phyloP scores from a whole-genome alignment of 2,797 vertebrate species.

The Galaxias olidus region DNA sequence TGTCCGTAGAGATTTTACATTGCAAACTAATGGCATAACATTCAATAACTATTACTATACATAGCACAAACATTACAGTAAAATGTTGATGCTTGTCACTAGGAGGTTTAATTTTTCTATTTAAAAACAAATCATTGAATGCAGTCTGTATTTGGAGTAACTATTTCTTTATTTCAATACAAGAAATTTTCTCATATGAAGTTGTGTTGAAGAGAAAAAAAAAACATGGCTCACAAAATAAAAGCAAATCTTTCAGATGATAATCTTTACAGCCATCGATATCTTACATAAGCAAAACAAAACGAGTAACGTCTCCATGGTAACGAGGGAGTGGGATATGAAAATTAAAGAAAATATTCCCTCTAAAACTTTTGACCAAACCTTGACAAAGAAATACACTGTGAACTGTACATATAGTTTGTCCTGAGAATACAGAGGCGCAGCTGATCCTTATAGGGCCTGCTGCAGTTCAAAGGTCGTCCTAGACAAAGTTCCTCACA shows the following conservation, averaged over 20 bases:
- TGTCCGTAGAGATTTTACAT: no score
- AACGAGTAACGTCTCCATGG: conserved; percentile 48
- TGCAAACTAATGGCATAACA: no score
- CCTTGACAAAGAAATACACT: conserved; percentile 38
- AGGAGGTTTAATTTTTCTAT: no score
- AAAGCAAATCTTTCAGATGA: conserved; percentile 73
- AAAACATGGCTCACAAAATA: conserved; percentile 75
- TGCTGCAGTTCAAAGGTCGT: conserved; percentile 16
- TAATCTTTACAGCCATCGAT: conserved; percentile 71
- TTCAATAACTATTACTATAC: no score
- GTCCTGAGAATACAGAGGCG: conserved; percentile 72
- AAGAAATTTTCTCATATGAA: conserved; percentile 70
- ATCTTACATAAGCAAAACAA: conserved; percentile 62
- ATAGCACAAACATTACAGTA: not conserved
- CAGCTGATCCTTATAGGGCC: conserved; percentile 30
- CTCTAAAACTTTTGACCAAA: conserved; percentile 52
- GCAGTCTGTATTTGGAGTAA: not conserved
- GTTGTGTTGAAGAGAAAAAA: conserved; percentile 51
- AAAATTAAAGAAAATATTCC: conserved; percentile 40
- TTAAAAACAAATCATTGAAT: not conserved
- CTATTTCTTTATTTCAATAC: conserved; percentile 71
- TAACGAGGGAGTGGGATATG: conserved; percentile 56
- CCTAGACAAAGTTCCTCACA: not conserved
- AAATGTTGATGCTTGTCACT: not conserved
- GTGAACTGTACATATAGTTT: conserved; percentile 64